Evolutionary conservation across 2,888 invertebrate species (phyloP).

Genomic region (Cosmopolites sordidus): DNA sequence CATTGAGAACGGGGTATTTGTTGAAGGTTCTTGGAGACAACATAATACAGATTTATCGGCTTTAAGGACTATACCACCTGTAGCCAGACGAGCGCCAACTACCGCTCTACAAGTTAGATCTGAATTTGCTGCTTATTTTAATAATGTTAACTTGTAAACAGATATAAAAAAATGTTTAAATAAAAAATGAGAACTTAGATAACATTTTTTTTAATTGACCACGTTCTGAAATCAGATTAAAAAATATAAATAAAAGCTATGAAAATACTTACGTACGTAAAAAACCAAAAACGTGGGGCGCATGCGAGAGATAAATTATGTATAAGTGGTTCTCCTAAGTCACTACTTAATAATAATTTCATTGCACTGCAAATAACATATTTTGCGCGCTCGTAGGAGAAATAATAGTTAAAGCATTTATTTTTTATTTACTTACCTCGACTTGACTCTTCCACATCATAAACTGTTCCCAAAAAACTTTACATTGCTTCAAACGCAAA

Average conservation of each 20-base stretch:
- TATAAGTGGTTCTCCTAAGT: background rate
- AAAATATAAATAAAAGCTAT: background rate
- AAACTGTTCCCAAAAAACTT: too few species aligned
- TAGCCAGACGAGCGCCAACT: conserved; percentile 6
- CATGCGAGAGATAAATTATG: background rate
- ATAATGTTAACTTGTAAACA: background rate
- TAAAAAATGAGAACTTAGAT: background rate
- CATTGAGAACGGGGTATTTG: too few species aligned
- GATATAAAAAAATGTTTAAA: too few species aligned
- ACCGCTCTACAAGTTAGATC: background rate
- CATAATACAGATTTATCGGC: too few species aligned
- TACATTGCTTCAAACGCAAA: conserved; percentile 6
- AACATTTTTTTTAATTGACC: background rate
- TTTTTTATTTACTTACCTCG: conserved; percentile 14
- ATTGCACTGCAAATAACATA: background rate
- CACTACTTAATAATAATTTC: background rate
- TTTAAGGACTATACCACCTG: conserved; percentile 7
- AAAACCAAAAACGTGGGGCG: background rate
- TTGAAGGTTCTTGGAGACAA: conserved; percentile 11
- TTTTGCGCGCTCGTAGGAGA: background rate
- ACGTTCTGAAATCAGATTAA: background rate
- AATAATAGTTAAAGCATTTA: background rate
- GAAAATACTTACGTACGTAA: background rate
- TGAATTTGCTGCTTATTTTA: too few species aligned
- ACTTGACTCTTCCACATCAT: conserved; percentile 7